Evolutionary conservation across 2,113 vertebrate species (phyloP), one percentile per base, ranked within the genome.

Genomic region (Chaetodon trifascialis): DNA sequence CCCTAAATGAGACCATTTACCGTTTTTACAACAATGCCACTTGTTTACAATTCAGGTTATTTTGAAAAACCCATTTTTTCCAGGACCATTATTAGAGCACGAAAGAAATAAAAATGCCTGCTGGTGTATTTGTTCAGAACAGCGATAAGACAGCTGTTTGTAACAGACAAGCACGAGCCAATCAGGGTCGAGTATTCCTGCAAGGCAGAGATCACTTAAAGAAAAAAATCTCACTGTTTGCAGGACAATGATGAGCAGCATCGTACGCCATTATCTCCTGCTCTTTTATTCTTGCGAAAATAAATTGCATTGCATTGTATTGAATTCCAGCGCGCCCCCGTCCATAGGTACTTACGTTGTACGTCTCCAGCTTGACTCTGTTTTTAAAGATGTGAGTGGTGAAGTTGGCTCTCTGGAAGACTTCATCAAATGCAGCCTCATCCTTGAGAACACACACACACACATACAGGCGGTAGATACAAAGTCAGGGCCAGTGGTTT

Each of bases 341-440:
- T 78, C 75, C 72, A 42, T 30, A 52, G 64, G 17, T 71, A 96
- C 97, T 97, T 90, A 99, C 98, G 0, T 99, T 98, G 94, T 96
- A 98, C 0, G 95, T 97, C 92, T 99, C 97, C 79, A 97, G 90
- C 79, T 99, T 99, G 82, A 97, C 94, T 79, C 95, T 89, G 94
- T 96, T 96, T 87, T 83, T 96, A 93, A 98, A 98, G 46, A 95
- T 93, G 19, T 96, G 96, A 0, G 96, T 96, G 62, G 88, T 96
- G 85, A 97, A 97, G 94, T 92, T 96, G 89, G 95, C 96, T 76
- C 96, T 97, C 63, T 97, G 96, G 92, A 99, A 96, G 81, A 98
- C 94, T 86, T 97, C 95, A 14, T 97, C 94, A 89, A 97, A 98
- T 0, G 96, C 97, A 21, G 93, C 91, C 71, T 98, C 97, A 0